A percentile compares a stretch with the other conserved stretches of the same genome.
These are phyloP conservation scores for Ricordea florida DNA, from an alignment of 92 coral and sea anemone genomes.

Conservation along the genomic window DNA sequence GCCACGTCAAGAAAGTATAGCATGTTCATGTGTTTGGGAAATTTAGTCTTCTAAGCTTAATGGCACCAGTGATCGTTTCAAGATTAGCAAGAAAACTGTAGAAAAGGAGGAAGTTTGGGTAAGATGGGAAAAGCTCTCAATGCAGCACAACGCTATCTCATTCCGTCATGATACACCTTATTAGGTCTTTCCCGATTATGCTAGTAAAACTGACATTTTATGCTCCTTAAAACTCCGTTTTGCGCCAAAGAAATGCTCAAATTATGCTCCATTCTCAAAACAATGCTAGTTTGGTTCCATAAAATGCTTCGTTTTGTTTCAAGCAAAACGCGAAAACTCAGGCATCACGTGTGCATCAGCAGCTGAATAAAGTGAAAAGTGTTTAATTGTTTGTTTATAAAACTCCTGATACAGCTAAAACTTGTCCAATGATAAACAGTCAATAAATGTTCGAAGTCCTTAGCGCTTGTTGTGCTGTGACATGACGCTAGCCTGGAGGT, in stretches of 20 bases:
- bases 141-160: no score
- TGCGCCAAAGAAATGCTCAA: slow-evolving; percentile 8
- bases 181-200: slow-evolving; percentile 14
- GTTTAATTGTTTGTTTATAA: background rate
- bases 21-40: no score
- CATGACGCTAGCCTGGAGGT: background rate
- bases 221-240: slow-evolving; percentile 15
- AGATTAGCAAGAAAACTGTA: no score
- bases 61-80: no score
- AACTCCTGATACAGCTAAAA: background rate
- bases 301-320: slow-evolving; percentile 3
- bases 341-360: background rate
- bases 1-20: no score
- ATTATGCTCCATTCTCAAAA: slow-evolving; percentile 15
- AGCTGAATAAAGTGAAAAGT: background rate
- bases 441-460: background rate
- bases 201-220: slow-evolving; percentile 16
- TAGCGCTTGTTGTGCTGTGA: background rate
- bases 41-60: no score
- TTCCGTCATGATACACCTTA: no score
- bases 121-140: no score
- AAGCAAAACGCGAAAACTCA: slow-evolving; percentile 11
- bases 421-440: no score
- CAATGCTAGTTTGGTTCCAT: slow-evolving; percentile 4
- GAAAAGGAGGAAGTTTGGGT: no score